Evolutionary conservation across 1,140 invertebrate genomes (phyloP).

Genomic region (Trinorchestia longiramus): DNA sequence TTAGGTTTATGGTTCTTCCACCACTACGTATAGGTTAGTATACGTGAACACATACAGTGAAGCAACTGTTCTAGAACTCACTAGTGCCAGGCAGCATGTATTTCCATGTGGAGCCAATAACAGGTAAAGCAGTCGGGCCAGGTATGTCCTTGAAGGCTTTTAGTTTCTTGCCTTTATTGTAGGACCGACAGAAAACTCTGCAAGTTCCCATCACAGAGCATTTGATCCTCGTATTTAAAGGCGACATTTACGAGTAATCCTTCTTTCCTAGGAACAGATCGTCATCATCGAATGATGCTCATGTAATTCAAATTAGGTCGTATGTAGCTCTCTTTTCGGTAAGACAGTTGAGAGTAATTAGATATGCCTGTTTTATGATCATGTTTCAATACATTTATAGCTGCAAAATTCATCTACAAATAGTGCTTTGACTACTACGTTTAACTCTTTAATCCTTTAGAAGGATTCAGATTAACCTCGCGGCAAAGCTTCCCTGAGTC

Average conservation of each 20-base stretch:
- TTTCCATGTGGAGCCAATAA: constrained; percentile 50
- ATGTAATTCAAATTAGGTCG: background rate
- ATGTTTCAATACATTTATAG: too few species aligned
- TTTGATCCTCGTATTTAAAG: background rate
- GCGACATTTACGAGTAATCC: background rate
- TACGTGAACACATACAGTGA: background rate
- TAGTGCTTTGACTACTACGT: too few species aligned
- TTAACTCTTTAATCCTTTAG: too few species aligned
- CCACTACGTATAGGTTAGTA: background rate
- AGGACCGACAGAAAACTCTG: background rate
- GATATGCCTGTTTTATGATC: too few species aligned
- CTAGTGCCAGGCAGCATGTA: constrained; percentile 58
- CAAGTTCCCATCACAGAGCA: background rate
- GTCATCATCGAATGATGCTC: background rate
- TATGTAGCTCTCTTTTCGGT: too few species aligned
- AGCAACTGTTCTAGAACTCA: constrained; percentile 30
- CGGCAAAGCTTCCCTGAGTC: too few species aligned
- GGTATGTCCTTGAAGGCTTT: constrained; percentile 61
- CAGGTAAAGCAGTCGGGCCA: constrained; percentile 55
- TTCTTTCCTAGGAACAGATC: background rate
- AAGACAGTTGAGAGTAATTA: too few species aligned
- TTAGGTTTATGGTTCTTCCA: background rate
- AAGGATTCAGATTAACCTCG: too few species aligned
- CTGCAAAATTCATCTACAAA: too few species aligned
- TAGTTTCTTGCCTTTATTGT: background rate